Evolutionary conservation across 2,113 vertebrate species (phyloP), one percentile per base, ranked within the genome.

Genomic region (Lamprotornis superbus): DNA sequence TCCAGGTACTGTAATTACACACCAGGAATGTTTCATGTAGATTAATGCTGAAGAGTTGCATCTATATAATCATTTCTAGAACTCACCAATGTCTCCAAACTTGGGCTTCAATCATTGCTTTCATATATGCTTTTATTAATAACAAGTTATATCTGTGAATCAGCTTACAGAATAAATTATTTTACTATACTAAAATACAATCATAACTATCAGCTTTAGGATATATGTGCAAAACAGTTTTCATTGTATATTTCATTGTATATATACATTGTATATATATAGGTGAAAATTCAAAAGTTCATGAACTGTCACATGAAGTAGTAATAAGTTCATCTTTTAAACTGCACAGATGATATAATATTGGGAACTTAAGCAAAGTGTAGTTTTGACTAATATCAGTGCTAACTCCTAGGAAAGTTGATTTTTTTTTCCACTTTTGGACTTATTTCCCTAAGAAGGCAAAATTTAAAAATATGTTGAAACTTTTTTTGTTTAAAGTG

Each of bases 1-100:
- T 77, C 18, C 37, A 87, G 37, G 57, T 67, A 61, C 24, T 53
- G 19, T 40, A 87, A 70, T 68, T 90, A 87, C 53, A 87, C 6
- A 85, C 12, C 10, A 47, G 46, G 9, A 70, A 20, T 0, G 5
- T 52, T 88, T 74, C 44, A 74, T 0, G 0, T 52, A 18, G 12
- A 56, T 74, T 74, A 85, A 85, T 64, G 20, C 40, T 81, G 33
- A 81, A 64, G 44, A 84, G 23, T 22, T 46, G 28, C 37, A 23
- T 56, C 47, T 47, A 10, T 53, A 70, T 44, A 7, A 73, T 73
- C 2, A 70, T 75, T 91, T 71, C 71, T 79, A 89, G 28, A 93
- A 83, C 11, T 67, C 67, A 75, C 4, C 33, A 59, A 22, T 59
- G 35, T 60, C 39, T 53, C 31, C 28, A 37, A 40, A 50, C 30